Percentiles rank a stretch among this genome's conserved stretches.
phyloP scores from a whole-genome alignment of 1,140 invertebrate genomes.

The Ostrea denselamellosa region DNA sequence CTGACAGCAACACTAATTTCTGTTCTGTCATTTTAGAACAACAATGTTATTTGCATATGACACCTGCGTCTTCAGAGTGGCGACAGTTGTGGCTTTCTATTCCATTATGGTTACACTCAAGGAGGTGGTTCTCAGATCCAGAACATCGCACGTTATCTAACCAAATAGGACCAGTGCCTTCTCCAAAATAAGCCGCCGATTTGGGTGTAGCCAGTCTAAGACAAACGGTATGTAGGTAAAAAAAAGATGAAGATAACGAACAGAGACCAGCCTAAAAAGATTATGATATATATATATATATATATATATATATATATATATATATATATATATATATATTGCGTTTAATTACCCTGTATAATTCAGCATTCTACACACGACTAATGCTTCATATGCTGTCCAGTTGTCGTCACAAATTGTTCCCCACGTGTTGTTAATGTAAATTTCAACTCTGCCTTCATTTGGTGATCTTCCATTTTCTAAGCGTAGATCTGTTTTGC shows the following conservation, averaged over 20 bases:
- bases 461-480: too few species aligned
- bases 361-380: slow-evolving; percentile 66
- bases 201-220: slow-evolving; percentile 20
- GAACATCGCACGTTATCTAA: slow-evolving; percentile 69
- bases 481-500: too few species aligned
- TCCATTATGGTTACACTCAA: slow-evolving; percentile 59
- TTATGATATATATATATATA: too few species aligned
- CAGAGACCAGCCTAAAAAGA: too few species aligned
- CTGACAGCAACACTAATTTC: too few species aligned
- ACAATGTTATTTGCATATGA: slow-evolving; percentile 51
- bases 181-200: slow-evolving; percentile 42
- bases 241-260: too few species aligned
- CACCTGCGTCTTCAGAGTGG: slow-evolving; percentile 69
- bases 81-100: slow-evolving; percentile 68
- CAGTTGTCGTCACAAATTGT: slow-evolving; percentile 66
- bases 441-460: slow-evolving; percentile 64
- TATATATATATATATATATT: too few species aligned
- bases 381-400: slow-evolving; percentile 60
- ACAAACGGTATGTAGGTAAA: too few species aligned
- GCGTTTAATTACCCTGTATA: background rate
- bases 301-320: too few species aligned
- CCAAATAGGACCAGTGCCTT: slow-evolving; percentile 62
- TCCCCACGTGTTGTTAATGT: slow-evolving; percentile 60
- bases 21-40: too few species aligned
- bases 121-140: slow-evolving; percentile 63